Conservation (phyloP, 2,888 invertebrate species). For the Campaea margaritaria region DNA sequence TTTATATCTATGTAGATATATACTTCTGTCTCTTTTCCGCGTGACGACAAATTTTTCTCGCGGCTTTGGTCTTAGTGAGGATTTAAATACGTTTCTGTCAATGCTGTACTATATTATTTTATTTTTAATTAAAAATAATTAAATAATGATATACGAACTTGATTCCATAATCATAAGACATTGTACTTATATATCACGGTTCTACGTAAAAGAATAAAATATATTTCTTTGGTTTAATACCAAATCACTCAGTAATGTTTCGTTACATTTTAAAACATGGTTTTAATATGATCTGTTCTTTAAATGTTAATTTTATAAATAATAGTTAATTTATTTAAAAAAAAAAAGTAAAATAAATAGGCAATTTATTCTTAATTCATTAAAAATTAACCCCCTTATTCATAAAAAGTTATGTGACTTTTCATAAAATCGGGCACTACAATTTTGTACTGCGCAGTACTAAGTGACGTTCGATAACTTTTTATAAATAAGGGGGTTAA, state of each 20-base stretch:
- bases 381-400: too few species aligned
- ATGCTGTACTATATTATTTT: too few species aligned
- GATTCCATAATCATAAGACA: slow-evolving; percentile 27
- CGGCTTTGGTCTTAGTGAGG: too few species aligned
- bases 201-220: slow-evolving; percentile 32
- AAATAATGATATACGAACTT: slow-evolving; percentile 1
- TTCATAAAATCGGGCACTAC: too few species aligned
- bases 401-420: too few species aligned
- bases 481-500: neutral
- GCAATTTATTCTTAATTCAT: neutral
- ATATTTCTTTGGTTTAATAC: slow-evolving; percentile 34
- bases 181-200: slow-evolving; percentile 72
- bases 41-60: too few species aligned
- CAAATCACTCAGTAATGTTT: slow-evolving; percentile 23
- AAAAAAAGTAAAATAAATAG: neutral
- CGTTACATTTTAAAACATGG: slow-evolving; percentile 4
- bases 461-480: too few species aligned
- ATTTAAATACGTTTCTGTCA: too few species aligned
- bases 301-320: neutral
- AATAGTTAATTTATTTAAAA: neutral
- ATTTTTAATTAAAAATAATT: too few species aligned
- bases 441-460: too few species aligned
- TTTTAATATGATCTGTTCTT: slow-evolving; percentile 11
- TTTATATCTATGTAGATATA: too few species aligned
- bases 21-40: too few species aligned